Base-by-base conservation (phyloP, 23 tunicate species). In the Aplidium turbinatum region DNA sequence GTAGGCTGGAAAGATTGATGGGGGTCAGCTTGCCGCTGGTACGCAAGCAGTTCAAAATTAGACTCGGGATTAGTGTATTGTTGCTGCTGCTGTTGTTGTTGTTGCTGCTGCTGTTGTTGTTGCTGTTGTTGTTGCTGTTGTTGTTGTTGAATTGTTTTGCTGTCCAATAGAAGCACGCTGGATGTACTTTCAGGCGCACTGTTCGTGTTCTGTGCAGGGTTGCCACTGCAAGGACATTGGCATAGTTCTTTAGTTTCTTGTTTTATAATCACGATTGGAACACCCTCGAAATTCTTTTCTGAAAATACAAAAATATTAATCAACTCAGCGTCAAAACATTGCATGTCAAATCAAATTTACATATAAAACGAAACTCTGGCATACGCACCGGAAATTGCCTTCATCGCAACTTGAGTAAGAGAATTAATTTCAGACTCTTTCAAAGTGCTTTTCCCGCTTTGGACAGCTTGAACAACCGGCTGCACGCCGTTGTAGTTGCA, bases 261-360 rank as follows among this genome's bases (percentile, higher is more conserved):
- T 54, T 88, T 81, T n/a, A 88, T 88, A 38, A 88, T 81, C 28
- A 88, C 85, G 30, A 88, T 82, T 1, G 96, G 96, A 19, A 76
- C 83, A 13, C 96, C 96, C 39, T 82, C 68, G 29, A 88, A 82
- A 16, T 72, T 60, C 46, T 82, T 72, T 36, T 82, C 87, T 82
- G 64, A n/a, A 60, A 32, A 60, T 35, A 68, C 33, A 67, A 24
- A 62, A 5, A 56, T 11, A 6, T n/a, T 16, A n/a, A n/a, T n/a
- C 50, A 42, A 42, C 50, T 42, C 50, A 16, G 50, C 11, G 50
- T 16, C 13, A 42, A 42, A 42, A 42, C 11, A 42, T 42, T 16
- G 16, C 50, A 42, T 9, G 50, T 11, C 16, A 9, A 9, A 16
- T 42, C 50, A 42, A 42, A 9, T 16, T 9, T 9, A 42, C 11